These are phyloP conservation scores for Margarornis squamiger DNA, from an alignment of 2,797 vertebrate genomes.

Conservation along the genomic window DNA sequence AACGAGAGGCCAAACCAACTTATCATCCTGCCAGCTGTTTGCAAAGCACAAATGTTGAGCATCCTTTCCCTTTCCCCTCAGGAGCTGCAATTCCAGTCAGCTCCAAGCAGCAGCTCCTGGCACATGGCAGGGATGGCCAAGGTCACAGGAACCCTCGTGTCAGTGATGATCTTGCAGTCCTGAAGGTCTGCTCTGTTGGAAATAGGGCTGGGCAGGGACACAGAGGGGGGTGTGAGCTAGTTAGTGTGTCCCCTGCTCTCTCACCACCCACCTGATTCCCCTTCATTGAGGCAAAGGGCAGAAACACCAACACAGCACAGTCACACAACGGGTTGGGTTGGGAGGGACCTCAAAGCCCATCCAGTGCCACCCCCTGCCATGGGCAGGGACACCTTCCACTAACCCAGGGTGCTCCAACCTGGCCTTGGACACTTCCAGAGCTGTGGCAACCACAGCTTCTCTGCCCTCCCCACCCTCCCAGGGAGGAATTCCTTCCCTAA, in stretches of 20 bases:
- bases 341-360: neutral
- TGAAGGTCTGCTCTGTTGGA: neutral
- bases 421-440: neutral
- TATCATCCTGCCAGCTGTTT: neutral
- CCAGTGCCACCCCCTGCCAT: neutral
- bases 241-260: neutral
- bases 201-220: neutral
- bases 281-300: neutral
- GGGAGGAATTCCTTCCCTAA: neutral
- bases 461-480: neutral
- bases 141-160: neutral
- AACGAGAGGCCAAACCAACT: neutral
- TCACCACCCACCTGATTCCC: neutral
- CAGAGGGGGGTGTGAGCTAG: accelerated
- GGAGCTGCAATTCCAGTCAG: neutral
- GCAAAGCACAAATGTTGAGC: neutral
- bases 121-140: neutral
- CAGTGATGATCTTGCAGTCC: neutral
- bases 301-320: neutral
- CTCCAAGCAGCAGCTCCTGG: neutral
- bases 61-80: neutral
- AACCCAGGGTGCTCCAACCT: neutral
- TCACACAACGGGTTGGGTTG: neutral
- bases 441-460: neutral
- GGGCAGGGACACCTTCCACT: neutral